Conservation (phyloP, 2,113 vertebrate species). For the Gambusia affinis region DNA sequence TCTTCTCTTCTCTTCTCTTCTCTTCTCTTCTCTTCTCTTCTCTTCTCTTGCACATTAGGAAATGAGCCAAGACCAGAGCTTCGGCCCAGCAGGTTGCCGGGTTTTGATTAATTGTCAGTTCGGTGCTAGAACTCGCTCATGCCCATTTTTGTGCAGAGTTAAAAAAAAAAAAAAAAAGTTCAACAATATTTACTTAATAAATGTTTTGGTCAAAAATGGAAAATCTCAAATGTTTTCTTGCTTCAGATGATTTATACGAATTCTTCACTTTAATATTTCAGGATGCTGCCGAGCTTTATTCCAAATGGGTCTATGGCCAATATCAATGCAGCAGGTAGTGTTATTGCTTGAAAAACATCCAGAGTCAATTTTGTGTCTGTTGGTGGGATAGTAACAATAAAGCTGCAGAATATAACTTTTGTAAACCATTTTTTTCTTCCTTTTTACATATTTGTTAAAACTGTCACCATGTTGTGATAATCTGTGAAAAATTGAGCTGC, state of each 20-base stretch:
- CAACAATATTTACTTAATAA: constrained; percentile 57
- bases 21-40: constrained; percentile 34
- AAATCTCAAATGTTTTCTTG: constrained; percentile 39
- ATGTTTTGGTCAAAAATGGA: constrained; percentile 59
- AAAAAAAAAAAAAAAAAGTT: constrained; percentile 34
- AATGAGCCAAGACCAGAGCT: constrained; percentile 37
- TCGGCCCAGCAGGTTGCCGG: constrained; percentile 47
- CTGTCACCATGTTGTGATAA: no score
- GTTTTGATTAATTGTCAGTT: constrained; percentile 64
- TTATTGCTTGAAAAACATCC: constrained; percentile 57
- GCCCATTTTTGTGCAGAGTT: constrained; percentile 18
- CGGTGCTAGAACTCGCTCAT: constrained; percentile 21
- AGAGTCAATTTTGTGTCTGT: constrained; percentile 8
- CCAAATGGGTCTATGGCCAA: constrained; percentile 7
- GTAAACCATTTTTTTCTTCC: no score
- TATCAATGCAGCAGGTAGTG: constrained; percentile 39
- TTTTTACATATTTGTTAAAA: no score
- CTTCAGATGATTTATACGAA: constrained; percentile 34
- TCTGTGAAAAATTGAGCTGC: no score
- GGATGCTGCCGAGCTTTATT: constrained; percentile 46
- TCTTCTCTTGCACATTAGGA: constrained; percentile 26
- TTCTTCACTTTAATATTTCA: constrained; percentile 70
- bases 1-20: constrained; percentile 1
- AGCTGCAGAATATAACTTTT: no score
- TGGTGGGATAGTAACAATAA: neutral